Conservation (phyloP, 1,140 invertebrate genomes). For the Papilio helenus region DNA sequence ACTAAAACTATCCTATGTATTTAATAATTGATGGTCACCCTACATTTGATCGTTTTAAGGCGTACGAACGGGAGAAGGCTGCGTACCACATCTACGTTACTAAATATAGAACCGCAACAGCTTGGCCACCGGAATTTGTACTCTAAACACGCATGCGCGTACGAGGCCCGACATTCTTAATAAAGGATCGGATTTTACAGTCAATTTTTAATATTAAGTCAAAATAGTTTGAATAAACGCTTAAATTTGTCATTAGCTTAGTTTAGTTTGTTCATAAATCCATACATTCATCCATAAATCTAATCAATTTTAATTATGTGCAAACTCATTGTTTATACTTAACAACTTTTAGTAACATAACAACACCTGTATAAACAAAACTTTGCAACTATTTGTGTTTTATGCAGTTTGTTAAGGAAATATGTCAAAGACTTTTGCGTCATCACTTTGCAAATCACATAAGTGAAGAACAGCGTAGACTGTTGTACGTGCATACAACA, state of each 20-base stretch:
- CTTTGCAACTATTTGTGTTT: conserved; percentile 12
- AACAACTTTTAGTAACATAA: not conserved
- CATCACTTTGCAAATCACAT: not conserved
- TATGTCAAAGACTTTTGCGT: conserved; percentile 15
- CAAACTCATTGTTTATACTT: not conserved
- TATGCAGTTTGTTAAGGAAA: conserved; percentile 2
- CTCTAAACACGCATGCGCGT: conserved; percentile 60
- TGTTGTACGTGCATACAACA: not conserved
- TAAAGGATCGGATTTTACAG: conserved; percentile 42
- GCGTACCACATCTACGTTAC: conserved; percentile 50
- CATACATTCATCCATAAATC: not conserved
- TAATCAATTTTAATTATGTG: not conserved
- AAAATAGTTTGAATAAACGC: too few species aligned
- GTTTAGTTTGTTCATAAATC: too few species aligned
- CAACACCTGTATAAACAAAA: conserved; percentile 17
- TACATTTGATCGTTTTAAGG: conserved; percentile 4
- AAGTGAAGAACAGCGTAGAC: not conserved
- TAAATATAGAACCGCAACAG: conserved; percentile 66
- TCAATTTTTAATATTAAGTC: too few species aligned
- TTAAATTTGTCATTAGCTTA: too few species aligned
- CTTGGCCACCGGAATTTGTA: conserved; percentile 59
- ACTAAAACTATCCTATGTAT: not conserved
- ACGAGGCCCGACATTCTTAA: conserved; percentile 42
- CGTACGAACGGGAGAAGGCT: conserved; percentile 45
- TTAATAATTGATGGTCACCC: not conserved